Percentiles rank a stretch among this genome's conserved stretches.
Evolutionary conservation across 2,888 invertebrate species (phyloP).

Genomic region (Germaria angustata): DNA sequence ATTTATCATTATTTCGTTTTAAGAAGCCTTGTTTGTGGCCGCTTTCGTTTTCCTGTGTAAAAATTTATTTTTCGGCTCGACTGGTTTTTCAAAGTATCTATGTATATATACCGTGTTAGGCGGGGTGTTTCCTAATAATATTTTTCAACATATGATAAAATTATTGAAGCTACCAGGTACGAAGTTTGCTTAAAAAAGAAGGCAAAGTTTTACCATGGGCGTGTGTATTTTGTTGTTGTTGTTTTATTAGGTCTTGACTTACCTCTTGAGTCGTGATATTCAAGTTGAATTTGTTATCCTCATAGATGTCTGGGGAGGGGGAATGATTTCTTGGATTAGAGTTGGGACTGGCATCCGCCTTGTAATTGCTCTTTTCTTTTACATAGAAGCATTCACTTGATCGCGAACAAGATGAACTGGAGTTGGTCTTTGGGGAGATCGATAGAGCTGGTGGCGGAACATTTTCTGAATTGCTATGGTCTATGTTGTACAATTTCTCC

Average conservation of each 20-base stretch:
- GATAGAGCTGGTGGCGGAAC: constrained; percentile 37
- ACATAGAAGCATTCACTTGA: constrained; percentile 37
- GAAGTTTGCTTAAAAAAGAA: too few species aligned
- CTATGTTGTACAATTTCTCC: constrained; percentile 19
- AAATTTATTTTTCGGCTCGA: too few species aligned
- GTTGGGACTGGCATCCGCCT: background rate
- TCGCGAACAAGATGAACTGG: constrained; percentile 32
- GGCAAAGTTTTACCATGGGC: too few species aligned
- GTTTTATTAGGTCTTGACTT: background rate
- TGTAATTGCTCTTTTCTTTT: constrained; percentile 8
- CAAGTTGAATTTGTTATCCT: constrained; percentile 11
- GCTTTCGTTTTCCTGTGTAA: too few species aligned
- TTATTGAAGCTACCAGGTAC: too few species aligned
- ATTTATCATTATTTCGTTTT: too few species aligned
- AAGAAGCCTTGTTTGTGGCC: too few species aligned
- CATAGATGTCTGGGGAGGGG: background rate
- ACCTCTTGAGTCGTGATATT: constrained; percentile 31
- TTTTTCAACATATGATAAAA: too few species aligned
- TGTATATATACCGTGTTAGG: too few species aligned
- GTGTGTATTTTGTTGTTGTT: too few species aligned
- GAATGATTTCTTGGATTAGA: background rate
- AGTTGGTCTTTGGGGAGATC: constrained; percentile 23
- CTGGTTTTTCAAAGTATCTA: too few species aligned
- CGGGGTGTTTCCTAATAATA: too few species aligned
- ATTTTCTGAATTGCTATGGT: constrained; percentile 44